Evolutionary conservation across 2,888 invertebrate species (phyloP), one percentile per base, ranked within the genome.

Genomic region (Augiades crinisus): DNA sequence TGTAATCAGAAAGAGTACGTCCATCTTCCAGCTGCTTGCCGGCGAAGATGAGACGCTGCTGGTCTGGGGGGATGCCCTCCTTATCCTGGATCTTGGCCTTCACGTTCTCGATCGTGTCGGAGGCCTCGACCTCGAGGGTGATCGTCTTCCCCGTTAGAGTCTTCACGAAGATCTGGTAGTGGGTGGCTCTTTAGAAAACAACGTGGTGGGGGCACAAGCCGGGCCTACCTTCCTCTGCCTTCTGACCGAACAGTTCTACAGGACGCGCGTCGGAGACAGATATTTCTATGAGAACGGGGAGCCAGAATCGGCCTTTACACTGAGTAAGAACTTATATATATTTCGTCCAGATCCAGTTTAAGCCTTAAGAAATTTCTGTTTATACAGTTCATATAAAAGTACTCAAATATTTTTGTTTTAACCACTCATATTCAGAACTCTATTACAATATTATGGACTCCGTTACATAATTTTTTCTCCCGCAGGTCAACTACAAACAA

Each of bases 191-290:
- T 73, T 97, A 44, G 98, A 98, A 78, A 80, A 81, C 0, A 93
- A 94, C 53, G 94, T 96, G 1, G 92, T 92, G 0, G 96, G 95
- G 0, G 93, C 96, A 0, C 89, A 95, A 38, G 91, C 95, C 0
- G 98, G 98, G 0, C 97, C 97, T 1, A 97, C 97, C 0, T 97
- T 95, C 91, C 91, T 96, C 2, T 97, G 97, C 72, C 94, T 98
- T 59, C 83, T 98, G 3, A 94, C 95, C 0, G 95, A 95, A 70
- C 97, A 98, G 81, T 98, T 98, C 86, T 95, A 93, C 72, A 91
- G 95, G 58, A 95, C 97, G 0, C 92, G 97, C 64, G 94, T 92
- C 5, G 96, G 96, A 0, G 98, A 98, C 80, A 91, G 97, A 55
- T 97, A 92, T 81, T 98, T 96, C 92, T 97, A 92, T 67, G 96